These are phyloP conservation scores for Tautogolabrus adspersus DNA, from an alignment of 2,113 vertebrate genomes.

Conservation along the genomic window DNA sequence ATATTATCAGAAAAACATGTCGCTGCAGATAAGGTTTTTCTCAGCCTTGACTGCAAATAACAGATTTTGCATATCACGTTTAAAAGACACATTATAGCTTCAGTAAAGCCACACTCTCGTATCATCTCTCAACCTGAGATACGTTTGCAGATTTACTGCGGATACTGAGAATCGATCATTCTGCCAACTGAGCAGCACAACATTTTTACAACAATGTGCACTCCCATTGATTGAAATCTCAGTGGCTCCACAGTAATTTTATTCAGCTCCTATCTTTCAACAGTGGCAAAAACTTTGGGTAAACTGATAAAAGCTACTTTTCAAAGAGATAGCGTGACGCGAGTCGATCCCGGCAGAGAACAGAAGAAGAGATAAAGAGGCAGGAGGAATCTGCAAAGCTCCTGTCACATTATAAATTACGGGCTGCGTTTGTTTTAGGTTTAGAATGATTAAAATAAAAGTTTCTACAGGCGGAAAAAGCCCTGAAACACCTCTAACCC, in stretches of 20 bases:
- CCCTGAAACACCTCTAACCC: not conserved
- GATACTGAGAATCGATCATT: conserved; percentile 29
- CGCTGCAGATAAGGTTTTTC: not conserved
- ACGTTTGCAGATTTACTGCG: conserved; percentile 30
- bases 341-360: not conserved
- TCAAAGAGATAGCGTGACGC: conserved; percentile 18
- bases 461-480: not conserved
- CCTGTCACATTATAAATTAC: not conserved
- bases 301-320: conserved; percentile 35
- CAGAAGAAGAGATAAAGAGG: not conserved
- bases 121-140: conserved; percentile 17
- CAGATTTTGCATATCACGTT: conserved; percentile 14
- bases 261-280: conserved; percentile 26
- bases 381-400: not conserved
- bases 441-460: not conserved
- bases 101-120: not conserved
- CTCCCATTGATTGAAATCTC: conserved; percentile 58
- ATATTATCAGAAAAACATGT: conserved; percentile 26
- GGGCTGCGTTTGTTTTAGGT: not conserved
- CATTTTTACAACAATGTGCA: conserved; percentile 31
- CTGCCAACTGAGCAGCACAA: conserved; percentile 19
- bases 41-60: not conserved
- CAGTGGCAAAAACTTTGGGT: conserved; percentile 18
- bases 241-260: conserved; percentile 26
- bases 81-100: not conserved